A percentile compares a stretch with the other conserved stretches of the same genome.
Evolutionary conservation across 2,888 invertebrate species (phyloP).

Genomic region (Aethes cnicana): DNA sequence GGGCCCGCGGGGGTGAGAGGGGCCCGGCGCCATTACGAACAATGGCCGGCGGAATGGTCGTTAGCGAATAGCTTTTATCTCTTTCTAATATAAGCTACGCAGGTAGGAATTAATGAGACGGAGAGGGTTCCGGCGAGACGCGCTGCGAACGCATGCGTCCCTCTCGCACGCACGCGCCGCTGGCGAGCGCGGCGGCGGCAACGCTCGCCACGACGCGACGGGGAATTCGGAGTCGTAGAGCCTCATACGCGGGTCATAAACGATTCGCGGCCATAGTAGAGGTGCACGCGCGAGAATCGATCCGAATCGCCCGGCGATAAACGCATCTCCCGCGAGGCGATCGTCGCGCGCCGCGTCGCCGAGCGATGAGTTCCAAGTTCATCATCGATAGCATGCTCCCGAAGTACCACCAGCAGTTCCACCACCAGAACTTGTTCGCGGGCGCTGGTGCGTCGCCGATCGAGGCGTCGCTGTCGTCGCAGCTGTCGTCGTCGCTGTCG

Average conservation of each 20-base stretch:
- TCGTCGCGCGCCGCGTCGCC: conserved; percentile 82
- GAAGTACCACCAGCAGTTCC: conserved; percentile 92
- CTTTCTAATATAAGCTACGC: conserved; percentile 81
- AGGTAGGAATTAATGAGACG: conserved; percentile 82
- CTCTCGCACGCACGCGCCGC: conserved; percentile 72
- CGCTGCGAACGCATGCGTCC: conserved; percentile 56
- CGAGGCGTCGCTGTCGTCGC: conserved; percentile 85
- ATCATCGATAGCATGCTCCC: conserved; percentile 99
- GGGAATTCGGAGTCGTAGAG: conserved; percentile 92
- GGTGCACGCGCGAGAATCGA: conserved; percentile 83
- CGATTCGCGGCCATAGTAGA: conserved; percentile 88
- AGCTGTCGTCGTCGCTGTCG: conserved; percentile 82
- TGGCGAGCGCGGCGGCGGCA: conserved; percentile 79
- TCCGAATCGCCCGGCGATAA: conserved; percentile 82
- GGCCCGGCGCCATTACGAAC: conserved; percentile 78
- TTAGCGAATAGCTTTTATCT: conserved; percentile 83
- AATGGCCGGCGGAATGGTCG: conserved; percentile 79
- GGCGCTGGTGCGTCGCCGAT: conserved; percentile 88
- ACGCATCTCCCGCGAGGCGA: conserved; percentile 81
- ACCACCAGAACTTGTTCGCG: conserved; percentile 83
- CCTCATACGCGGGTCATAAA: conserved; percentile 93
- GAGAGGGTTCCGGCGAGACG: conserved; percentile 73
- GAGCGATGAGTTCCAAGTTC: conserved; percentile 98
- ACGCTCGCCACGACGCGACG: conserved; percentile 84
- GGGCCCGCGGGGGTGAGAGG: conserved; percentile 67